Conservation (phyloP, 1,140 invertebrate genomes). For the Dreissena polymorpha region DNA sequence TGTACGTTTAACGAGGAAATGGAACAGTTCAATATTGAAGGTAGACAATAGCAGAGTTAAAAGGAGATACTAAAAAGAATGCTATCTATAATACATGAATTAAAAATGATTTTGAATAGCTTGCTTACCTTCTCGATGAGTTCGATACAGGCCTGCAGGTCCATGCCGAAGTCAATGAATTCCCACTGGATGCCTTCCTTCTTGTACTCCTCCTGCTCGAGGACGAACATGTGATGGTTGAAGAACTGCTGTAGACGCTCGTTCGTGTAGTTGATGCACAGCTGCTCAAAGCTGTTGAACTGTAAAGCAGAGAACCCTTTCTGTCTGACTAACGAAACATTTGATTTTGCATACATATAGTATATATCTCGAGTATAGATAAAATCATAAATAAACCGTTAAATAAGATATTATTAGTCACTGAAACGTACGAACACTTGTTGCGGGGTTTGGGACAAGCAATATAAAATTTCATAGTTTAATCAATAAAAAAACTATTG, state of each 20-base stretch:
- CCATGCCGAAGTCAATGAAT: slow-evolving; percentile 99
- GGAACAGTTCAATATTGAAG: background rate
- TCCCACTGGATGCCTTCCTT: slow-evolving; percentile 98
- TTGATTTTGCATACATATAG: too few relatives aligned
- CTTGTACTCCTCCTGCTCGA: slow-evolving; percentile 99
- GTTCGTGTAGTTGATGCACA: slow-evolving; percentile 99
- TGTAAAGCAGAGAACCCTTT: slow-evolving; percentile 80
- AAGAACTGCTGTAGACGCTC: slow-evolving; percentile 99
- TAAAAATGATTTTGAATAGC: background rate
- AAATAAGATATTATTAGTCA: too few relatives aligned
- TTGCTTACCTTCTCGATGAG: slow-evolving; percentile 97
- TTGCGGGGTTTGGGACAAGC: too few relatives aligned
- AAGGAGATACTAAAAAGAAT: background rate
- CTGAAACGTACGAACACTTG: too few relatives aligned
- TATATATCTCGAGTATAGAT: too few relatives aligned
- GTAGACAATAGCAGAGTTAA: background rate
- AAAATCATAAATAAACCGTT: background rate
- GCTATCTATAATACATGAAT: background rate
- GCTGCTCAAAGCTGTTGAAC: slow-evolving; percentile 99
- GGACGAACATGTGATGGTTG: slow-evolving; percentile 99
- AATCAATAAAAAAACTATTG: too few relatives aligned
- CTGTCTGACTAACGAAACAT: too few relatives aligned
- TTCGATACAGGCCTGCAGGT: slow-evolving; percentile 98
- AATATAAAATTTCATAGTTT: too few relatives aligned
- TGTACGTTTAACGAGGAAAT: background rate